Evolutionary conservation across 1,140 invertebrate species (phyloP).

Genomic region (Leptopilina clavipes): DNA sequence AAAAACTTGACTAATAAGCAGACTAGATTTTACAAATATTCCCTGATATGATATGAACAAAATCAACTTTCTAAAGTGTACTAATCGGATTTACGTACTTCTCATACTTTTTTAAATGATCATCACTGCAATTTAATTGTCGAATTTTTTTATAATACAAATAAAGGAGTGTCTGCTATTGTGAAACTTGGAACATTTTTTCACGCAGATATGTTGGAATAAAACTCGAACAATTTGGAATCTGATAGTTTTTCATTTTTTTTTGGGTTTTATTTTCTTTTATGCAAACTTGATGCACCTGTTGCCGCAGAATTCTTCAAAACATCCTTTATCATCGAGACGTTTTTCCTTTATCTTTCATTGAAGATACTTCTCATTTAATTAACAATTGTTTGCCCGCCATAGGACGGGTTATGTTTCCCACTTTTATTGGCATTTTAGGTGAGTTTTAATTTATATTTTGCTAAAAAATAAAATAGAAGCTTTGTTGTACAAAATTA

Average conservation of each 20-base stretch:
- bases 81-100: slow-evolving; percentile 1
- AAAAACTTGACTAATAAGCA: neutral
- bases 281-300: slow-evolving; percentile 3
- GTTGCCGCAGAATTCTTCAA: neutral
- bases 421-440: slow-evolving; percentile 82
- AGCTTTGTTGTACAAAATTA: no score
- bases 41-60: neutral
- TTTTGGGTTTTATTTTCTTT: neutral
- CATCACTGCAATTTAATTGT: neutral
- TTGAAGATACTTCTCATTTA: neutral
- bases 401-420: slow-evolving; percentile 81
- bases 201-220: neutral
- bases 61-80: neutral
- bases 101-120: neutral
- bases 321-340: neutral
- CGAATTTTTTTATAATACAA: neutral
- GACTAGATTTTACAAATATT: neutral
- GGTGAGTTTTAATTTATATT: slow-evolving; percentile 72
- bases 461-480: no score
- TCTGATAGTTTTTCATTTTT: neutral
- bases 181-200: neutral
- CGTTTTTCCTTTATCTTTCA: neutral
- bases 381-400: slow-evolving; percentile 46
- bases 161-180: neutral
- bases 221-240: no score